phyloP scores from a whole-genome alignment of 2,113 vertebrate species.

The Vulpes ferrilata region DNA sequence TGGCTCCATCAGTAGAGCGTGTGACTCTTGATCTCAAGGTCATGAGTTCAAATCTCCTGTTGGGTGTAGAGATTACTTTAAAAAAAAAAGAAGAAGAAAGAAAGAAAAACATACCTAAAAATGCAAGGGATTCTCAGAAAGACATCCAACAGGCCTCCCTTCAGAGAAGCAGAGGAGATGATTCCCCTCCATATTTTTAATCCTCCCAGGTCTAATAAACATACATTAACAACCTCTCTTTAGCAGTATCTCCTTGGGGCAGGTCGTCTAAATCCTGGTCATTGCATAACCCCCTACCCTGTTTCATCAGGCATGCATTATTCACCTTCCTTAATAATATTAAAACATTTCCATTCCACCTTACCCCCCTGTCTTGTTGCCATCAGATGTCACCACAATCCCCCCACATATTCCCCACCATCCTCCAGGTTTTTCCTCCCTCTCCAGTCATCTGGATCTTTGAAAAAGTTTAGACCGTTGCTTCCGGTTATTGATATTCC shows the following conservation, averaged over 20 bases:
- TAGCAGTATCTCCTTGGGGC: background rate
- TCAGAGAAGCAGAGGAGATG: background rate
- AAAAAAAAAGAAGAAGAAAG: background rate
- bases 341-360: background rate
- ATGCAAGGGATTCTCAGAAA: background rate
- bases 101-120: background rate
- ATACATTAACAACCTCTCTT: background rate
- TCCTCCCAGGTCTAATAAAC: background rate
- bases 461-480: background rate
- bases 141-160: background rate
- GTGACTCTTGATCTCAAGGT: background rate
- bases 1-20: background rate
- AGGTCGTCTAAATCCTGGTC: background rate
- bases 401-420: background rate
- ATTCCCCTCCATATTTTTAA: background rate
- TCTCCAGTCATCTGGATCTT: background rate
- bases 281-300: background rate
- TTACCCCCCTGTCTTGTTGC: background rate
- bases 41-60: background rate
- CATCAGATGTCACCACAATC: background rate
- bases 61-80: background rate
- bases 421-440: background rate
- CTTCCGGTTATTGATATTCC: background rate
- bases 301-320: background rate
- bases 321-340: background rate